Conservation (phyloP, 2,888 invertebrate genomes). For the Metopia argyrocephala region DNA sequence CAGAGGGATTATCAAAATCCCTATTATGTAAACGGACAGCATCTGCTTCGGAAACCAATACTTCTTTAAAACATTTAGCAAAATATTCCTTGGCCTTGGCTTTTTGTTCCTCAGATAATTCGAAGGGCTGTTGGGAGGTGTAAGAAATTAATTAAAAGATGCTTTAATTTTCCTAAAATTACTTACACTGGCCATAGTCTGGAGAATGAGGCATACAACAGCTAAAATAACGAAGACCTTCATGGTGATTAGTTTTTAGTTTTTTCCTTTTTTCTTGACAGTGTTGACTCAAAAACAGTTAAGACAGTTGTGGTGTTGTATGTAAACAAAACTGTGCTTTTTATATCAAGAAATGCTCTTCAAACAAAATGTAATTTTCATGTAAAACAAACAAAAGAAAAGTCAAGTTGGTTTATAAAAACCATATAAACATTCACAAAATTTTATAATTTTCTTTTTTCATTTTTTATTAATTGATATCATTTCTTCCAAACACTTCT, state of each 20-base stretch:
- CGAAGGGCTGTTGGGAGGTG: constrained; percentile 14
- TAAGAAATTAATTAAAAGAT: neutral
- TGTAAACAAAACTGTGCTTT: too few relatives aligned
- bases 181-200: constrained; percentile 68
- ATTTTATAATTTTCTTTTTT: too few relatives aligned
- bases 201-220: constrained; percentile 66
- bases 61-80: constrained; percentile 68
- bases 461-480: too few relatives aligned
- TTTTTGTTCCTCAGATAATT: constrained; percentile 71
- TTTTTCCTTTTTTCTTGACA: neutral
- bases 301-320: constrained; percentile 2
- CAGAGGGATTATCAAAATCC: constrained; percentile 67
- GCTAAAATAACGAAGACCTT: constrained; percentile 69
- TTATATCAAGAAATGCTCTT: too few relatives aligned
- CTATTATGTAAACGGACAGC: constrained; percentile 67
- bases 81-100: constrained; percentile 65
- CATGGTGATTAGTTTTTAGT: constrained; percentile 63
- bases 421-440: too few relatives aligned
- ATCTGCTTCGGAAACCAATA: constrained; percentile 68
- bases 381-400: too few relatives aligned
- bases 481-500: too few relatives aligned
- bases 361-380: too few relatives aligned
- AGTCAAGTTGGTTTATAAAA: too few relatives aligned
- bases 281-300: neutral
- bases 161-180: neutral